phyloP scores from a whole-genome alignment of 2,797 vertebrate genomes.

The Eulemur rubriventer region DNA sequence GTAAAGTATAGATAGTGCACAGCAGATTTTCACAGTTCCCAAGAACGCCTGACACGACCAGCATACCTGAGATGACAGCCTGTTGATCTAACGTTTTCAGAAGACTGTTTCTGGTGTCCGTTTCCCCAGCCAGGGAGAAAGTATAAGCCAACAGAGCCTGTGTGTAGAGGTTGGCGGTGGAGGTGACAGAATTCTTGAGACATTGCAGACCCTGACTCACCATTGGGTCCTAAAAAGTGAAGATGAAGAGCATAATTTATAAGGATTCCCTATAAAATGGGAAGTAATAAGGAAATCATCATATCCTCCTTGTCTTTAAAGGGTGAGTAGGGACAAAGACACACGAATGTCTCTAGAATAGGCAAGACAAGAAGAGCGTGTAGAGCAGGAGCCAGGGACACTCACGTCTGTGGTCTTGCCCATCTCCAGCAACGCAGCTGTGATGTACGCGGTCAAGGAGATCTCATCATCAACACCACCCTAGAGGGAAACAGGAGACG shows the following conservation, averaged over 20 bases:
- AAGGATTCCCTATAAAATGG: background rate
- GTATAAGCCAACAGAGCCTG: slow-evolving; percentile 77
- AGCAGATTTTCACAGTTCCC: background rate
- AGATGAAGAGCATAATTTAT: background rate
- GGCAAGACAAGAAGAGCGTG: background rate
- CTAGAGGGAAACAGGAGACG: slow-evolving; percentile 62
- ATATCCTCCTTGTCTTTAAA: background rate
- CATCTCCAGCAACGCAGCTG: slow-evolving; percentile 80
- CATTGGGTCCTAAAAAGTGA: slow-evolving; percentile 76
- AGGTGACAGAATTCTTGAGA: slow-evolving; percentile 63
- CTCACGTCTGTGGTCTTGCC: slow-evolving; percentile 55
- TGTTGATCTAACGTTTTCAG: slow-evolving; percentile 75
- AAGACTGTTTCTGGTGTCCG: slow-evolving; percentile 62
- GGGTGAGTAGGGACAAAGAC: background rate
- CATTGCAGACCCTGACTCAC: slow-evolving; percentile 78
- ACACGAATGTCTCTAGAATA: background rate
- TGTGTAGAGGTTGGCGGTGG: slow-evolving; percentile 74
- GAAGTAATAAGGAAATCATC: background rate
- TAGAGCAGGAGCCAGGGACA: background rate
- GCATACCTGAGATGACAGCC: slow-evolving; percentile 76
- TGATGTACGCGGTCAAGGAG: slow-evolving; percentile 80
- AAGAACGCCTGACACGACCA: background rate
- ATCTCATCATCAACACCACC: slow-evolving; percentile 77
- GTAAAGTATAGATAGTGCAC: background rate
- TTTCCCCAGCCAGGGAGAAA: slow-evolving; percentile 79